phyloP scores from a whole-genome alignment of 2,888 invertebrate species.

The Tachystola acroxantha region DNA sequence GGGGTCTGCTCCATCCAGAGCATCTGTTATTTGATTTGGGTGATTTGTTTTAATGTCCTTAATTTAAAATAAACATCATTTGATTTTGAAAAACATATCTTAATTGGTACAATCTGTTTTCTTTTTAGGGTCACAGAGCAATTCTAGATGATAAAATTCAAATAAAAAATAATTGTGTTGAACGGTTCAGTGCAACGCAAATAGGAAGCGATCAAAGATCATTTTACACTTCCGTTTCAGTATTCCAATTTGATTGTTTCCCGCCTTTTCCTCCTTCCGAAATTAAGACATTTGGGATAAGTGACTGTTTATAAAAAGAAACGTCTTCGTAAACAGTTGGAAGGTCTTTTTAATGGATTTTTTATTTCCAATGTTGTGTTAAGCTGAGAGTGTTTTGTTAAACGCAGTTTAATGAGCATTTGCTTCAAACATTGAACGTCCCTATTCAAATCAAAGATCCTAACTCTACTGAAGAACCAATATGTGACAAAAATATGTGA shows the following conservation, averaged over 20 bases:
- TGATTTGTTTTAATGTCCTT: slow-evolving; percentile 58
- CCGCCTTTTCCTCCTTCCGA: slow-evolving; percentile 30
- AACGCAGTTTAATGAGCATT: slow-evolving; percentile 17
- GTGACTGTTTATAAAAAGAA: slow-evolving; percentile 37
- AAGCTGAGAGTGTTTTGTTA: slow-evolving; percentile 28
- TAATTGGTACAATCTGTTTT: slow-evolving; percentile 53
- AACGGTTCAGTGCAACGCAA: no score
- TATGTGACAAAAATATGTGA: no score
- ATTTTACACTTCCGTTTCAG: not conserved
- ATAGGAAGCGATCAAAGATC: not conserved
- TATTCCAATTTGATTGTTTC: slow-evolving; percentile 22
- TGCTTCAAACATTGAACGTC: slow-evolving; percentile 1
- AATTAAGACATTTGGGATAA: slow-evolving; percentile 46
- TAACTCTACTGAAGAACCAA: no score
- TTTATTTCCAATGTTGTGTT: slow-evolving; percentile 37
- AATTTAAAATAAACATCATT: slow-evolving; percentile 50
- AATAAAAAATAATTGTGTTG: no score
- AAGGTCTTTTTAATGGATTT: slow-evolving; percentile 31
- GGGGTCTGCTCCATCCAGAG: slow-evolving; percentile 28
- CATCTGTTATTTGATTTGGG: slow-evolving; percentile 54
- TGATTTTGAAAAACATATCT: slow-evolving; percentile 31
- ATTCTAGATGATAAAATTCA: no score
- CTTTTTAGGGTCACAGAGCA: slow-evolving; percentile 16
- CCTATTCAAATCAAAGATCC: no score
- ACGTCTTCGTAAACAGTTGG: slow-evolving; percentile 32